Conservation (phyloP, 2,797 vertebrate genomes). For the Loris lydekkerianus region DNA sequence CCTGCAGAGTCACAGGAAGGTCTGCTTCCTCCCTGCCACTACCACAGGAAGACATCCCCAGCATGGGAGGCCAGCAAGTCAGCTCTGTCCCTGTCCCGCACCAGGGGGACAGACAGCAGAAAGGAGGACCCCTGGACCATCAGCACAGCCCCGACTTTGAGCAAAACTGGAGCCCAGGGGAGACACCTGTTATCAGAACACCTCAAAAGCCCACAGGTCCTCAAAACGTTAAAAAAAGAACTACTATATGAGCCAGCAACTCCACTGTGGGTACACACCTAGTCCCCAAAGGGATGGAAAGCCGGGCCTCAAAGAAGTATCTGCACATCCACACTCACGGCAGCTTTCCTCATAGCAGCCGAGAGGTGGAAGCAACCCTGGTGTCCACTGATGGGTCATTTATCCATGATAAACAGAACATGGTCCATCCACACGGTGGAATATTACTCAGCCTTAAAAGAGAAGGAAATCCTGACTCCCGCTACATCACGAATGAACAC, state of each 20-base stretch:
- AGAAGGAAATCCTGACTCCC: neutral
- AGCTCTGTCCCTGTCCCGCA: neutral
- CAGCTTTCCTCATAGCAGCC: fast-evolving
- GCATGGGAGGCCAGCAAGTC: neutral
- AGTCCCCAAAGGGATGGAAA: too few species aligned
- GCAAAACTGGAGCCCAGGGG: neutral
- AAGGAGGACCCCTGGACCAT: neutral
- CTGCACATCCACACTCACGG: fast-evolving
- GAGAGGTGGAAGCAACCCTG: fast-evolving
- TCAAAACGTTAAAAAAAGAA: neutral
- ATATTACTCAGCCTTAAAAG: neutral
- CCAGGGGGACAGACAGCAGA: neutral
- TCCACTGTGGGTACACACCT: fast-evolving
- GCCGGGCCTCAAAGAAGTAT: neutral
- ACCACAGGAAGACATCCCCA: neutral
- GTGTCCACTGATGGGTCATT: fast-evolving
- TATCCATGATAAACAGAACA: too few species aligned
- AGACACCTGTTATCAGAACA: neutral
- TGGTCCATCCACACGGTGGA: fast-evolving
- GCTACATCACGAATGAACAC: fast-evolving
- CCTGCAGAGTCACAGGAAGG: too few species aligned
- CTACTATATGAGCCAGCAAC: neutral
- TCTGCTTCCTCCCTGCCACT: neutral
- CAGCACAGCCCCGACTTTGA: neutral
- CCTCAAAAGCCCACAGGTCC: neutral